Evolutionary conservation across 2,113 vertebrate genomes (phyloP), one percentile per base, ranked within the genome.

Genomic region (Lagopus leucura): DNA sequence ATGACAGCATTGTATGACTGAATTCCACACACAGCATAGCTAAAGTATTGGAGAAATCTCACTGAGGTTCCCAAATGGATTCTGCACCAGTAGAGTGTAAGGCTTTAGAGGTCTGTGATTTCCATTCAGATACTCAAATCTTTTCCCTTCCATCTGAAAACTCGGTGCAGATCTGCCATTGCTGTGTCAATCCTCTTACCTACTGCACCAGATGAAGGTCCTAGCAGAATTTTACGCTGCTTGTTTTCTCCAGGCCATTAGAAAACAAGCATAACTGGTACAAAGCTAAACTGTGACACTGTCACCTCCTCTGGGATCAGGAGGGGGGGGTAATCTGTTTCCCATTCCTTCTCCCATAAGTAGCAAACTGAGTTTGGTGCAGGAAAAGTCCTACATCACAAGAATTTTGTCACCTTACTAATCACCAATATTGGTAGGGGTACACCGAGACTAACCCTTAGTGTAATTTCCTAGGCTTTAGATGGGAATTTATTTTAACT

Each of bases 231-330:
- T 90, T 47, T 76, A 34, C 1, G 1, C 66, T 79, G 47, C 43
- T 88, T 45, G 6, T 70, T 80, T 67, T 28, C 57, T 28, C 40
- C 6, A 25, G 82, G n/a, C 43, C 21, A 1, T 42, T 57, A 27
- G 36, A 73, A 42, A 4, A 8, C 13, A n/a, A 43, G 8, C 2
- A 5, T 6, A 11, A 2, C 43, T 8, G 71, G 24, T 28, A 1
- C 11, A 11, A 40, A 24, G 52, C 36, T 1, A 1, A 32, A 15
- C 71, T 61, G 65, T 47, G 78, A 3, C 27, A 8, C 42, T 25
- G 74, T 30, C 34, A 8, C 43, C 71, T 75, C 34, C 63, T 57
- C 16, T 72, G 69, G 32, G 13, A 13, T 2, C 4, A 2, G 12
- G 43, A 32, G 34, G 7, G n/a, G 60, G 60, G 52, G 32, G 7